These are phyloP conservation scores for Euplexia lucipara DNA, from an alignment of 2,888 invertebrate genomes.

Conservation along the genomic window DNA sequence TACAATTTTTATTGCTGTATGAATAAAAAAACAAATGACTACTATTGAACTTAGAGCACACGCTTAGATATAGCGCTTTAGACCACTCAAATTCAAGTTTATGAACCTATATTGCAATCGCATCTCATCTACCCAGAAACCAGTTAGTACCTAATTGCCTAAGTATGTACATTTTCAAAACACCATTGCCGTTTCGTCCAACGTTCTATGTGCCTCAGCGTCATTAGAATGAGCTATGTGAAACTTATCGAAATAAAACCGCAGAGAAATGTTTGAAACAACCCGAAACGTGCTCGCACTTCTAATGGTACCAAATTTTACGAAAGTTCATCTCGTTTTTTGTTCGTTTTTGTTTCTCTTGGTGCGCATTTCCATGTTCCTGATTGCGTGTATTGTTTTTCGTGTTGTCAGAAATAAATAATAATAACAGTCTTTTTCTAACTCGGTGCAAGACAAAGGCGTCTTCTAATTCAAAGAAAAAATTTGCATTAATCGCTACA, in stretches of 20 bases:
- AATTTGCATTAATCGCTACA: too few species aligned
- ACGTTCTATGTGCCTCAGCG: neutral
- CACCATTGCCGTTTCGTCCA: slow-evolving; percentile 12
- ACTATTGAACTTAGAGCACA: too few species aligned
- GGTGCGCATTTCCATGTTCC: slow-evolving; percentile 3
- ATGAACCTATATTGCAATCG: too few species aligned
- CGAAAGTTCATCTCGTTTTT: slow-evolving; percentile 32
- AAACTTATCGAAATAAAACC: slow-evolving; percentile 58
- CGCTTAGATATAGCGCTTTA: too few species aligned
- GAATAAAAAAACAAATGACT: too few species aligned
- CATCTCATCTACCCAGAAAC: neutral
- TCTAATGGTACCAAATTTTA: slow-evolving; percentile 62
- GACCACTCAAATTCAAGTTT: too few species aligned
- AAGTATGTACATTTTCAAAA: neutral
- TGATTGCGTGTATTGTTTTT: slow-evolving; percentile 45
- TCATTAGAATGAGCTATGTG: slow-evolving; percentile 45
- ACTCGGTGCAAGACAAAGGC: too few species aligned
- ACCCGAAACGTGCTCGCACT: slow-evolving; percentile 55
- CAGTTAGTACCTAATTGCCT: neutral
- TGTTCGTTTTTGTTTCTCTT: slow-evolving; percentile 23
- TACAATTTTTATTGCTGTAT: too few species aligned
- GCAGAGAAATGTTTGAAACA: slow-evolving; percentile 58
- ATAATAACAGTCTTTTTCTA: too few species aligned
- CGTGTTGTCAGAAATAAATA: too few species aligned
- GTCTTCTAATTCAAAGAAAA: too few species aligned